phyloP scores from a whole-genome alignment of 2,888 invertebrate species.

The Aphidoletes aphidimyza region DNA sequence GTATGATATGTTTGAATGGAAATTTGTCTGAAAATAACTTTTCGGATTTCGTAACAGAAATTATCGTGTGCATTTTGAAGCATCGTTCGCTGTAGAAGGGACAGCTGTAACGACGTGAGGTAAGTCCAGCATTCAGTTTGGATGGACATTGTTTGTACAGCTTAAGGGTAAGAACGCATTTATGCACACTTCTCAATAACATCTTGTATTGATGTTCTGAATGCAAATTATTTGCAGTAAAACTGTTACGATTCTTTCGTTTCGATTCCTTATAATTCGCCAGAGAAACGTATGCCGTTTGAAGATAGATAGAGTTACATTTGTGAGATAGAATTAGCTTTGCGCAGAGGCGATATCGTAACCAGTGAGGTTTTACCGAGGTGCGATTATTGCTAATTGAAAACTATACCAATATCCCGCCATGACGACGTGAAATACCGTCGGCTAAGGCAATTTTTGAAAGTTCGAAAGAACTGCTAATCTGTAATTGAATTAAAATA shows the following conservation, averaged over 20 bases:
- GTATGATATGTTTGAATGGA: not conserved
- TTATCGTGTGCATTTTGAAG: no score
- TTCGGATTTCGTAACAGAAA: no score
- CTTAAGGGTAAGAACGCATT: not conserved
- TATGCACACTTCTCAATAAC: no score
- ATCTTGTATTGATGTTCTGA: no score
- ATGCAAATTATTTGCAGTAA: no score
- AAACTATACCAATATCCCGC: constrained; percentile 95
- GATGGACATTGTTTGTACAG: no score
- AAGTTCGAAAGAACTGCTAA: constrained; percentile 22
- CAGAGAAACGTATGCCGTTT: not conserved
- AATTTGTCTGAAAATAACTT: not conserved
- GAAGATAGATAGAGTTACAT: not conserved
- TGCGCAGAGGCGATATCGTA: constrained; percentile 94
- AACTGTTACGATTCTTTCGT: no score
- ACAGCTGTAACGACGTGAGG: not conserved
- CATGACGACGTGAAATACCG: constrained; percentile 87
- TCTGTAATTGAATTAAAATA: not conserved
- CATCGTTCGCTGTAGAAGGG: no score
- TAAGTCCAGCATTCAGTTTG: no score
- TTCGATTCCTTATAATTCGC: constrained; percentile 15
- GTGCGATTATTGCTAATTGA: constrained; percentile 93
- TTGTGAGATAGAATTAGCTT: constrained; percentile 70
- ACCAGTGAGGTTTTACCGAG: constrained; percentile 90
- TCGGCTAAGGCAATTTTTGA: constrained; percentile 88